A percentile compares a stretch with the other conserved stretches of the same genome.
phyloP scores from a whole-genome alignment of 2,113 vertebrate species.

The Brachyhypopomus gauderio region DNA sequence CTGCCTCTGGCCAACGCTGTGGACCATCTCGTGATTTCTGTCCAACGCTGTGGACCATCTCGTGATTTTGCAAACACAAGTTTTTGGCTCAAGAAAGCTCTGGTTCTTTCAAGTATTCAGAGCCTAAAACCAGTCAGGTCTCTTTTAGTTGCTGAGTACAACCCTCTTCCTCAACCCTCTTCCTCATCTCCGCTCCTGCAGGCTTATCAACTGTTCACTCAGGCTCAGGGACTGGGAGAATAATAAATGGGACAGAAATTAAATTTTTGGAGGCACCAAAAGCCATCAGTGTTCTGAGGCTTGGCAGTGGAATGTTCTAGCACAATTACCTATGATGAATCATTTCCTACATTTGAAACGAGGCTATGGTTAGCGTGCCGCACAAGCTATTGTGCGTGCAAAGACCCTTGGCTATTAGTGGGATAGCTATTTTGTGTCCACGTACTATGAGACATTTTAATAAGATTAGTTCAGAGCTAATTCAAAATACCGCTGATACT shows the following conservation, averaged over 20 bases:
- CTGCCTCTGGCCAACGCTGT: not conserved
- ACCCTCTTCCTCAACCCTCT: conserved; percentile 11
- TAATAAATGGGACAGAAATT: conserved; percentile 29
- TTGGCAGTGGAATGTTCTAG: conserved; percentile 17
- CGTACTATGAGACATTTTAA: not conserved
- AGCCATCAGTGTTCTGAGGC: not conserved
- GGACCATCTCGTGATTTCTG: conserved; percentile 16
- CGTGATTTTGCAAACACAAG: conserved; percentile 31
- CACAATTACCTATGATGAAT: conserved; percentile 23
- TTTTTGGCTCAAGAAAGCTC: conserved; percentile 3
- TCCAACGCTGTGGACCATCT: not conserved
- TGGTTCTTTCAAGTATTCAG: conserved; percentile 5
- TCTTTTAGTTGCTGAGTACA: conserved; percentile 11
- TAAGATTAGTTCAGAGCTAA: not conserved
- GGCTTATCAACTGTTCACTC: conserved; percentile 22
- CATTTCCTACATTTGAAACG: conserved; percentile 24
- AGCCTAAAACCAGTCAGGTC: not conserved
- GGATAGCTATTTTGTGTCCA: not conserved
- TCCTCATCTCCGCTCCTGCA: not conserved
- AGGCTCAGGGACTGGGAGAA: conserved; percentile 12
- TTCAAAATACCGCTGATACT: conserved; percentile 7
- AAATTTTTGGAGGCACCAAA: conserved; percentile 19
- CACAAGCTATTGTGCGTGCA: not conserved
- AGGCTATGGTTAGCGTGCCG: not conserved
- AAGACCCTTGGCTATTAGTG: conserved; percentile 3